Evolutionary conservation across 2,888 invertebrate species (phyloP), one percentile per base, ranked within the genome.

Genomic region (Bellardia pandia): DNA sequence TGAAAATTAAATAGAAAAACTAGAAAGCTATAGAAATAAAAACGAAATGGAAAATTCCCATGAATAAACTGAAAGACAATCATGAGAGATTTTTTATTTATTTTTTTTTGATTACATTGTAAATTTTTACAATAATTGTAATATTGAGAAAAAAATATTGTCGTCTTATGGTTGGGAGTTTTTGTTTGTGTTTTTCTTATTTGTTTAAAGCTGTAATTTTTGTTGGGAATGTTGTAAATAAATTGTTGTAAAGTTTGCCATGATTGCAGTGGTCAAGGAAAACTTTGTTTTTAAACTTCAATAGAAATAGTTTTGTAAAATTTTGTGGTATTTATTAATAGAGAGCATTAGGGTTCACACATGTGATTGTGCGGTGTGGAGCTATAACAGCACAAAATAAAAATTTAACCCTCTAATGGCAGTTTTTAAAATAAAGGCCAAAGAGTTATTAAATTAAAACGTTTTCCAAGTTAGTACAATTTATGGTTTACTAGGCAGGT

Each of bases 41-140:
- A 56, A 8, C 7, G 30, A 58, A 58, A 58, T 58, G 23, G 23
- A 58, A 58, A 58, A 58, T 58, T 58, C 58, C 58, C 58, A 58
- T 33, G 58, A 58, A 58, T 30, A 58, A 33, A 3, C 13, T 58
- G 11, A 45, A 30, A 58, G 33, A 58, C 58, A 58, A 58, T 58
- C 58, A 30, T 58, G 58, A 33, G 58, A 58, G 58, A 56, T 23
- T 56, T 42, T 58, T 58, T 23, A 11, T 16, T 23, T 58, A 30
- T 30, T 4, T 30, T 23, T 16, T 60, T 33, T n/a, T 64, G 33
- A 77, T 42, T 66, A 66, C 76, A 77, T 51, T 77, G 66, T 42
- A 64, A 53, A 51, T 62, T 75, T 42, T 40, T 53, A 53, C 40
- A 77, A 77, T 77, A 66, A 53, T 77, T 53, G 66, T 66, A 66